Percentiles rank a stretch among this genome's conserved stretches.
Evolutionary conservation across 2,888 invertebrate genomes (phyloP).

Genomic region (Epistrophe grossulariae): DNA sequence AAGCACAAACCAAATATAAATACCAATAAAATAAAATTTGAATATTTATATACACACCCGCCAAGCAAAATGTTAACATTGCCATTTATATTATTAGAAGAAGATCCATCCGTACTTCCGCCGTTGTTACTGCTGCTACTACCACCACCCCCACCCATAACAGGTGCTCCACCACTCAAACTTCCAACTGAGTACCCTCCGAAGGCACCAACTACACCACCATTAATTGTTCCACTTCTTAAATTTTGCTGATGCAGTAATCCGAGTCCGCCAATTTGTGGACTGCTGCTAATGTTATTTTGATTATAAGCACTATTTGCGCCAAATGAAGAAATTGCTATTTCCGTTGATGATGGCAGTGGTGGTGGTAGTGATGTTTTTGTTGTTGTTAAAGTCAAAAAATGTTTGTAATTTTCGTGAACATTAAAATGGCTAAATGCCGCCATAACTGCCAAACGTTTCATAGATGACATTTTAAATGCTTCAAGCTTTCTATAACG

Average conservation of each 20-base stretch:
- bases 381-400: constrained; percentile 71
- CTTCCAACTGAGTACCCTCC: constrained; percentile 71
- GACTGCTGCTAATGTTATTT: constrained; percentile 84
- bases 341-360: constrained; percentile 48
- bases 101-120: constrained; percentile 78
- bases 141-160: constrained; percentile 76
- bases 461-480: constrained; percentile 86
- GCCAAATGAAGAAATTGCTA: constrained; percentile 56
- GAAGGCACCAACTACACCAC: constrained; percentile 75
- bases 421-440: constrained; percentile 82
- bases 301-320: constrained; percentile 58
- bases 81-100: constrained; percentile 84
- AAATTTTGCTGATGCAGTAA: constrained; percentile 81
- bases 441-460: constrained; percentile 86
- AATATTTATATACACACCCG: constrained; percentile 86
- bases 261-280: constrained; percentile 83
- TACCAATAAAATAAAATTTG: constrained; percentile 1
- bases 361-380: constrained; percentile 67
- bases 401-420: constrained; percentile 76
- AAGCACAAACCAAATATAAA: constrained; percentile 19
- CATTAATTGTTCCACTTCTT: constrained; percentile 77
- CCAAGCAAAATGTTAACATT: constrained; percentile 90
- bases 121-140: constrained; percentile 71
- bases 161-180: constrained; percentile 77
- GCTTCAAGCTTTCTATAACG: not conserved